These are phyloP conservation scores for Leptocoma aspasia DNA, from an alignment of 2,113 vertebrate species.

Conservation along the genomic window DNA sequence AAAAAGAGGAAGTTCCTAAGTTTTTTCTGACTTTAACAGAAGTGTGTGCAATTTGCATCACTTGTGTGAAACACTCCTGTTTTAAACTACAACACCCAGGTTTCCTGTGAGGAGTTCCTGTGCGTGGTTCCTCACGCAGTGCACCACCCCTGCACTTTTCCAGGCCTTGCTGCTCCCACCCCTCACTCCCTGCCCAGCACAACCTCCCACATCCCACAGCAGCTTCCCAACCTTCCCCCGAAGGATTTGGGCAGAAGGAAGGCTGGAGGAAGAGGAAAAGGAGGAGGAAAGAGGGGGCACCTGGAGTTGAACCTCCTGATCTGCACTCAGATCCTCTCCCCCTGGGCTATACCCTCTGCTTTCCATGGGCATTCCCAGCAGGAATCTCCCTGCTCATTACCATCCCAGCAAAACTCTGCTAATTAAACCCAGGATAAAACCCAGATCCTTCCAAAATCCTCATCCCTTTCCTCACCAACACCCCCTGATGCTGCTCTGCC, in stretches of 20 bases:
- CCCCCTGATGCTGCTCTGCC: rapidly evolving
- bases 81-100: no score
- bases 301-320: constrained; percentile 42
- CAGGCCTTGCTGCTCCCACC: neutral
- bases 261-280: neutral
- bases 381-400: neutral
- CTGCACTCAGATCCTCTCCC: constrained; percentile 73
- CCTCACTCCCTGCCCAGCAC: neutral
- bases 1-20: no score
- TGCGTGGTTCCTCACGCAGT: rapidly evolving
- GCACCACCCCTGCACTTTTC: rapidly evolving
- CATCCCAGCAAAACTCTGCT: neutral
- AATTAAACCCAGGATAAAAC: neutral
- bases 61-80: no score
- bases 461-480: rapidly evolving
- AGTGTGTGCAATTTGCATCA: no score
- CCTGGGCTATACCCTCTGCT: constrained; percentile 56
- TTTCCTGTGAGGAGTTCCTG: neutral
- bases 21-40: no score
- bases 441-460: no score
- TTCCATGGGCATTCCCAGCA: neutral
- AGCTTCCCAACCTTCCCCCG: neutral
- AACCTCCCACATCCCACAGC: neutral
- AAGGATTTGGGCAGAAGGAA: neutral
- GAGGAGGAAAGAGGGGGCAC: neutral